Evolutionary conservation across 2,113 vertebrate genomes (phyloP), one percentile per base, ranked within the genome.

Genomic region (Mustela nigripes): DNA sequence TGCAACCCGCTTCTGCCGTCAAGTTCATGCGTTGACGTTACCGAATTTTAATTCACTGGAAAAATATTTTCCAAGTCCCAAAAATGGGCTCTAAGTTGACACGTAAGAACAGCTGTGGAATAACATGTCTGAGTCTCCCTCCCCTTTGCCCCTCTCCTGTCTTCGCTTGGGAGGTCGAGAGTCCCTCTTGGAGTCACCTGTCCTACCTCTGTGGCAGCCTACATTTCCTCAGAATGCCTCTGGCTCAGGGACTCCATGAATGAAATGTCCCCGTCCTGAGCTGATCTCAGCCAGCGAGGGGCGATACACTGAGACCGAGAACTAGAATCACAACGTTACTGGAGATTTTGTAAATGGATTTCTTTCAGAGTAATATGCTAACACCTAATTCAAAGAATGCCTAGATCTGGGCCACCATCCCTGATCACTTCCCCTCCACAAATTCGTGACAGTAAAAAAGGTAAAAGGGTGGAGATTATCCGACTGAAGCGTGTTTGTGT

Each of bases 401-500:
- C 96, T 97, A 67, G n/a, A 56, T 91, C 45, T 93, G 91, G 98
- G 87, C 39, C 48, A 78, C 80, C 31, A 56, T 58, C 69, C 33
- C n/a, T 82, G 69, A 98, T 96, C 19, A 83, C 84, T n/a, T 33
- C 31, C 31, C 31, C 48, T 88, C 31, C 36, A 63, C 33, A 58
- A 98, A 88, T 83, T 62, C 78, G 81, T 56, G 90, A 28, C 48
- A 91, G 83, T 76, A 19, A 98, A 53, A 60, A 42, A 53, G 26
- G 36, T 4, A 36, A 92, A 96, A 89, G 19, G 73, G 92, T 95
- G 84, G 97, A 82, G 94, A 94, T 92, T 95, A 93, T 97, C 98
- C 98, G 95, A 97, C 74, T 53, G 98, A 90, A 88, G 3, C 33
- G 0, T 88, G 69, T 98, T 65, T 98, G 97, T 98, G 95, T 84